A percentile compares a stretch with the other conserved stretches of the same genome.
phyloP scores from a whole-genome alignment of 2,113 vertebrate species.

The Sturnira hondurensis region DNA sequence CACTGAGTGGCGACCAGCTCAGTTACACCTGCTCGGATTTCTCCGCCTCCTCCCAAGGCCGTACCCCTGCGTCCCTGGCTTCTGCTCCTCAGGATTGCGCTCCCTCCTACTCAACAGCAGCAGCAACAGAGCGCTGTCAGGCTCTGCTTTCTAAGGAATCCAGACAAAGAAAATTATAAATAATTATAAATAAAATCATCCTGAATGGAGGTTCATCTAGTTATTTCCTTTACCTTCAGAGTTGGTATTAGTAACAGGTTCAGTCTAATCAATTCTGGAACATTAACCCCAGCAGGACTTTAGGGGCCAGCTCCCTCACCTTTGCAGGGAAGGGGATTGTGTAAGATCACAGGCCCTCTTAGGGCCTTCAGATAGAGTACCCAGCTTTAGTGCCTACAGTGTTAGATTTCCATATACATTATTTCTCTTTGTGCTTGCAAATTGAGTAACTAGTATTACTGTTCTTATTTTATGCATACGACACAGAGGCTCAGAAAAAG shows the following conservation, averaged over 20 bases:
- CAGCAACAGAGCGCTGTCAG: not conserved
- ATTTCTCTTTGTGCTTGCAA: not conserved
- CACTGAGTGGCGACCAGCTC: not conserved
- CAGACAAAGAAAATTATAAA: not conserved
- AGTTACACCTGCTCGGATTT: not conserved
- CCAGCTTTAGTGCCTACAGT: not conserved
- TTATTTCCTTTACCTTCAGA: not conserved
- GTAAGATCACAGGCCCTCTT: not conserved
- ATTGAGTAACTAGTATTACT: not conserved
- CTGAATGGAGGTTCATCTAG: not conserved
- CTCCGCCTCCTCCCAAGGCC: not conserved
- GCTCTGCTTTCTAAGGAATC: not conserved
- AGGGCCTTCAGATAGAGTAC: not conserved
- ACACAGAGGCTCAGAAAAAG: not conserved
- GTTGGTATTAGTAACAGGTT: not conserved
- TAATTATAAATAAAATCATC: not conserved
- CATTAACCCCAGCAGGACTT: not conserved
- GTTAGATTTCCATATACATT: no score
- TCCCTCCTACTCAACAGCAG: not conserved
- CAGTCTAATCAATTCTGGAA: not conserved
- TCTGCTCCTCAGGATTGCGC: not conserved
- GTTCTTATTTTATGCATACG: not conserved
- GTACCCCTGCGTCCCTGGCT: not conserved
- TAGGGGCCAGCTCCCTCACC: not conserved
- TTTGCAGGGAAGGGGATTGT: not conserved